Base-by-base conservation (phyloP, 2,113 vertebrate genomes). In the Coptodon rendalli region DNA sequence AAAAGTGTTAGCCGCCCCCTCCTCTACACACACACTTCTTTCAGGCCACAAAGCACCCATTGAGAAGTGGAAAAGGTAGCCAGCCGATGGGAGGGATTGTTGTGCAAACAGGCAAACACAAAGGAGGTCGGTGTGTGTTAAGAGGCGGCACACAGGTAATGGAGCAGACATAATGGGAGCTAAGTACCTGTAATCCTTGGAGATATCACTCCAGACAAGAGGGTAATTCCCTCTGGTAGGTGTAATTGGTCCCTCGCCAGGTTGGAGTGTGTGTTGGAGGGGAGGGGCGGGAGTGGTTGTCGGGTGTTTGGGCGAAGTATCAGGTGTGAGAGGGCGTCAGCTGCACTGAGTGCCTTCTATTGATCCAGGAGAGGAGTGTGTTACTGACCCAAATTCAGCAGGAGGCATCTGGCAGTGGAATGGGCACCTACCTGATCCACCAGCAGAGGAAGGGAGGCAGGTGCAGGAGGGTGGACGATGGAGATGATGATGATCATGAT, bases 111-210 rank as follows among this genome's bases (percentile, higher is more conserved):
- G 87, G 92, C 95, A 93, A 89, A 90, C 93, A 91, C 87, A 94
- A 87, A 93, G 90, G 86, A 78, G 82, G 78, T 81, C 11, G 92
- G 90, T 89, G 86, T 91, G 89, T 89, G 92, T 93, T 84, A 73
- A 87, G 88, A 93, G 91, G 94, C 92, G 85, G 86, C 93, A 83
- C 95, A 96, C 97, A 97, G 97, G 97, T 97, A 99, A 97, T 95
- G 94, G 97, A 97, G 97, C 97, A 97, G 95, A 96, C 94, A 96
- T 98, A 98, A 99, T 98, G 97, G 98, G 95, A 95, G 94, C 93
- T 97, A 98, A 99, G 97, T 98, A 98, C 97, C 97, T 97, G 97
- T 98, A 98, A 98, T 97, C 97, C 97, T 97, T 91, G 90, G 97
- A 98, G 97, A 97, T 97, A 95, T 94, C 95, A 95, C 96, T 93